phyloP scores from a whole-genome alignment of 2,113 vertebrate genomes.

The Carettochelys insculpta region DNA sequence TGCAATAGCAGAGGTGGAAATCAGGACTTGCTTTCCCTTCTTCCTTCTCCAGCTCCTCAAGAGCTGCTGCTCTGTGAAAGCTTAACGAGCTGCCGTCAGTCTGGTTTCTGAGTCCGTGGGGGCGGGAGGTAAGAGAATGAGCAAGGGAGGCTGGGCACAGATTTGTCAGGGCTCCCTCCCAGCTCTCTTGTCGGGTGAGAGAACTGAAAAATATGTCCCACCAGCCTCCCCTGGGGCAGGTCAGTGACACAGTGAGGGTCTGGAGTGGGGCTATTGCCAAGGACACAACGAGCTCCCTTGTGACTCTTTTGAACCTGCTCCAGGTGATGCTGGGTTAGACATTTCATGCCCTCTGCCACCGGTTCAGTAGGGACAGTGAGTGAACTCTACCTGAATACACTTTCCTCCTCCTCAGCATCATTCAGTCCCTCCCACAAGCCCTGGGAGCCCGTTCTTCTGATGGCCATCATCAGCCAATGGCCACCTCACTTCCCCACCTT shows the following conservation, averaged over 20 bases:
- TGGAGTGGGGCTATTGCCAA: not conserved
- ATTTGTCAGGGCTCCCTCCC: rapidly evolving
- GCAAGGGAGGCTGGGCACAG: not conserved
- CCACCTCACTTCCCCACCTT: no score
- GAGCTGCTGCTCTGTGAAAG: constrained; percentile 46
- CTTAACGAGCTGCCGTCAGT: constrained; percentile 55
- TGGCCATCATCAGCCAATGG: no score
- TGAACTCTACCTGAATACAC: no score
- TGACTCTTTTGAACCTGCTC: not conserved
- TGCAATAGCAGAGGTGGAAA: constrained; percentile 34
- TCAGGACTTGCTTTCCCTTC: not conserved
- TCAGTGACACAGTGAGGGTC: not conserved
- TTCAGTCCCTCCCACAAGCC: no score
- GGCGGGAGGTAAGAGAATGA: not conserved
- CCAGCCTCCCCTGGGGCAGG: not conserved
- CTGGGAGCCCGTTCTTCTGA: no score
- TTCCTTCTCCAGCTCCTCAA: not conserved
- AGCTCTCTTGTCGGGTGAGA: not conserved
- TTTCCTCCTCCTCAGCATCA: no score
- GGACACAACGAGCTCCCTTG: not conserved
- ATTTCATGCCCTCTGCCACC: no score
- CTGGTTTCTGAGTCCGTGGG: not conserved
- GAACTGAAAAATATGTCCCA: no score
- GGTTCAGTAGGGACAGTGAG: no score
- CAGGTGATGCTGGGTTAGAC: not conserved